phyloP scores from a whole-genome alignment of 2,797 vertebrate species.

The Carapus acus region DNA sequence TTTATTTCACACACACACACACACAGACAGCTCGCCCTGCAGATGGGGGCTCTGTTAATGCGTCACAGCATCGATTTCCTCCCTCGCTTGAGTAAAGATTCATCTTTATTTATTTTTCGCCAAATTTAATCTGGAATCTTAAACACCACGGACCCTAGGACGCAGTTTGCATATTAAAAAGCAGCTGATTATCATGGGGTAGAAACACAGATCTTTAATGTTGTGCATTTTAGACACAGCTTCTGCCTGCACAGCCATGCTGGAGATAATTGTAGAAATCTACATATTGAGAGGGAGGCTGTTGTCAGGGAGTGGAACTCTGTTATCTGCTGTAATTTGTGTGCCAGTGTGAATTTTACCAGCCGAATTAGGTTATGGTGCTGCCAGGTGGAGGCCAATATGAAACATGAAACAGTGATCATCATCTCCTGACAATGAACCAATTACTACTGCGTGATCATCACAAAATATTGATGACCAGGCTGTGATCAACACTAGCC shows the following conservation, averaged over 20 bases:
- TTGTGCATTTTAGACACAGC: constrained; percentile 76
- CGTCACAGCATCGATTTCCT: constrained; percentile 62
- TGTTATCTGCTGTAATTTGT: constrained; percentile 67
- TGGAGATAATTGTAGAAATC: constrained; percentile 75
- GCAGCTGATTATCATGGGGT: constrained; percentile 61
- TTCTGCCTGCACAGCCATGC: constrained; percentile 58
- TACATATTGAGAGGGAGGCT: constrained; percentile 70
- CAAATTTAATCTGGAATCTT: constrained; percentile 70
- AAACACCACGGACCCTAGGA: constrained; percentile 60
- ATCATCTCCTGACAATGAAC: constrained; percentile 58
- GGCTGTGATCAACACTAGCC: constrained; percentile 15
- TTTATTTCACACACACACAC: constrained; percentile 63
- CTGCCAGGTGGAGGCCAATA: constrained; percentile 63
- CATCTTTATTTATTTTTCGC: constrained; percentile 55
- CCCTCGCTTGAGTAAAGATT: constrained; percentile 62
- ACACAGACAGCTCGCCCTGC: constrained; percentile 47
- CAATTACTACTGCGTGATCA: constrained; percentile 50
- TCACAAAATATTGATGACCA: constrained; percentile 33
- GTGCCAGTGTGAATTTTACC: constrained; percentile 65
- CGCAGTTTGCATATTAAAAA: constrained; percentile 72
- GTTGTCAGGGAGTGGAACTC: constrained; percentile 52
- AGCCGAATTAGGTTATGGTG: constrained; percentile 67
- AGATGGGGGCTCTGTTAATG: constrained; percentile 57
- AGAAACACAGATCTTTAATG: constrained; percentile 74
- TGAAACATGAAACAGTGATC: constrained; percentile 58